A percentile compares a stretch with the other conserved stretches of the same genome.
Evolutionary conservation across 2,113 vertebrate genomes (phyloP).

Genomic region (Turnix velox): DNA sequence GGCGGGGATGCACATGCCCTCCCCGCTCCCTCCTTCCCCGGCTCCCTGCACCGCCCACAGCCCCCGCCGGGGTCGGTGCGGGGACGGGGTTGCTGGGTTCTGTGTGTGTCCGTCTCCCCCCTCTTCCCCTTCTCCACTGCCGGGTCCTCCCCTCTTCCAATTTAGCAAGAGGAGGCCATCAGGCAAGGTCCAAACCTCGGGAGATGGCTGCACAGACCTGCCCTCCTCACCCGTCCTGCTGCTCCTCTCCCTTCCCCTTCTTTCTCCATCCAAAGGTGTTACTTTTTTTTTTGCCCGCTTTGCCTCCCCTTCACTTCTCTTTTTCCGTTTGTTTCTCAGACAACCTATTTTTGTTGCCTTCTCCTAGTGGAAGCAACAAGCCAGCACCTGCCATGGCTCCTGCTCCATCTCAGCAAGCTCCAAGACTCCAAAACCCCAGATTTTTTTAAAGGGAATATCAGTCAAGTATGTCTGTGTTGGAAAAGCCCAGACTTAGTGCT

Average conservation of each 20-base stretch:
- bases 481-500: background rate
- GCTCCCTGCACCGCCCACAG: background rate
- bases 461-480: background rate
- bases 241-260: background rate
- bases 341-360: background rate
- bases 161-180: background rate
- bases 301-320: background rate
- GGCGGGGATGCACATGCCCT: constrained; percentile 62
- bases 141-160: background rate
- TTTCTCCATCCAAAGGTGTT: background rate
- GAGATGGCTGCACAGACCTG: background rate
- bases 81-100: background rate
- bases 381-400: background rate
- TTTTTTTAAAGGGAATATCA: constrained; percentile 1
- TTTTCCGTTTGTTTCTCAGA: background rate
- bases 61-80: background rate
- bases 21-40: constrained; percentile 25
- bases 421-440: background rate
- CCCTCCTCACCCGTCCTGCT: background rate
- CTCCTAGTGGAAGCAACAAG: background rate
- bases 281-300: background rate
- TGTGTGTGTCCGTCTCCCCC: too few relatives aligned
- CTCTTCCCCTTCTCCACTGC: background rate
- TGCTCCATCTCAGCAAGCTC: background rate
- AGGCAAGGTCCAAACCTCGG: background rate